Base-by-base conservation (phyloP, 92 coral and sea anemone species). In the Zoanthus sansibaricus region DNA sequence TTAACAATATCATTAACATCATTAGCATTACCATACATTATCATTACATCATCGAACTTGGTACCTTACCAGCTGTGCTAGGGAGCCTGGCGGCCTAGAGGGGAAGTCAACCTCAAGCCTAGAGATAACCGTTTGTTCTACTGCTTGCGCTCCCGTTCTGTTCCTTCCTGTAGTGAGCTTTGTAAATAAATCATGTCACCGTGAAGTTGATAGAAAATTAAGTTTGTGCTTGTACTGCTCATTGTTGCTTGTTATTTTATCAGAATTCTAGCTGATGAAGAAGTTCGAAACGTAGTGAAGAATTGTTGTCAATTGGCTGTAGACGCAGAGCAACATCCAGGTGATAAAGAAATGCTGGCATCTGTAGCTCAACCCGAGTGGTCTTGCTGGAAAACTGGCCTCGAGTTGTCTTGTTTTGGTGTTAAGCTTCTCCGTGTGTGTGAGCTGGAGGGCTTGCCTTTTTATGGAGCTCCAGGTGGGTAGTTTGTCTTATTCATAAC, bases 341-440 rank as follows among this genome's bases (percentile, higher is more conserved):
- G 92, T 18, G 98, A 97, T 83, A 90, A 91, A 44, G 95, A 91
- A 37, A 95, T 93, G 86, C 82, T 94, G 9, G 89, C 94, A 2
- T 89, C 89, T 17, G 94, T 93, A 46, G 92, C 98, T 1, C 95
- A 93, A 75, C 98, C 95, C 16, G 99, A 97, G 91, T 97, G 98
- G 99, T 95, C 99, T 17, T 97, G 99, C 88, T 97, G 99, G 99
- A 97, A 97, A 95, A 93, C 98, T 86, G 99, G 99, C 25, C 88
- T 97, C 55, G 99, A 97, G 87, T 58, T 97, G 77, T 90, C 99
- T 13, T 97, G 99, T 87, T 97, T 90, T 87, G 99, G 99, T 14
- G 97, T 97, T 37, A 97, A 97, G 88, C 87, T 97, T 86, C 90
- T 97, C 66, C 90, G 99, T 25, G 90, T 97, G 58, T 93, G 98